Percentiles rank a stretch among this genome's conserved stretches.
Conservation (phyloP, 2,113 vertebrate species). For the Brevimyrus niger region DNA sequence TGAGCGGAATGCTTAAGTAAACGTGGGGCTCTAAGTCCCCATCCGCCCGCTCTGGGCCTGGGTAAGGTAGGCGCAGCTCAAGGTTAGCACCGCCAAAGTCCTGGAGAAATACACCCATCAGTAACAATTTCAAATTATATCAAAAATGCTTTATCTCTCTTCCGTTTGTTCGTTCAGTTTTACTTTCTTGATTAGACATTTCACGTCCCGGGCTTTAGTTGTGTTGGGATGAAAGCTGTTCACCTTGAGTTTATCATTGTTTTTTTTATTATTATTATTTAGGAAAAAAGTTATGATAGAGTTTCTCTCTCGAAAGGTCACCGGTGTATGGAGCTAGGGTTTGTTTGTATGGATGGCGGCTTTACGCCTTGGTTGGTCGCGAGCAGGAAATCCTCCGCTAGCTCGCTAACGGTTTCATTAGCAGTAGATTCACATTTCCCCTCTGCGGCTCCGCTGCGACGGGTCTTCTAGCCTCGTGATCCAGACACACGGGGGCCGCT, state of each 20-base stretch:
- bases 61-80: slow-evolving; percentile 31
- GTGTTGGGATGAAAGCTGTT: slow-evolving; percentile 22
- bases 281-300: slow-evolving; percentile 40
- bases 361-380: background rate
- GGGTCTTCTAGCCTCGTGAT: slow-evolving; percentile 1
- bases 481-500: background rate
- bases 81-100: slow-evolving; percentile 34
- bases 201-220: slow-evolving; percentile 23
- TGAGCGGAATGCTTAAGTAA: slow-evolving; percentile 24
- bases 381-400: background rate
- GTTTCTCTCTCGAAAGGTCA: slow-evolving; percentile 32
- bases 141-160: slow-evolving; percentile 34
- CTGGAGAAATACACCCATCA: slow-evolving; percentile 33
- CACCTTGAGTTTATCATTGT: slow-evolving; percentile 50
- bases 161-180: slow-evolving; percentile 28
- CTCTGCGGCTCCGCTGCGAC: background rate
- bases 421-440: slow-evolving; percentile 13
- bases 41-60: background rate
- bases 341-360: slow-evolving; percentile 17
- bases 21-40: slow-evolving; percentile 11
- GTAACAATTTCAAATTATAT: slow-evolving; percentile 42
- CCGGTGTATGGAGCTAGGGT: background rate
- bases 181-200: slow-evolving; percentile 30
- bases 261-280: slow-evolving; percentile 21
- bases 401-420: slow-evolving; percentile 15